Evolutionary conservation across 2,888 invertebrate genomes (phyloP).

Genomic region (Sesia bembeciformis): DNA sequence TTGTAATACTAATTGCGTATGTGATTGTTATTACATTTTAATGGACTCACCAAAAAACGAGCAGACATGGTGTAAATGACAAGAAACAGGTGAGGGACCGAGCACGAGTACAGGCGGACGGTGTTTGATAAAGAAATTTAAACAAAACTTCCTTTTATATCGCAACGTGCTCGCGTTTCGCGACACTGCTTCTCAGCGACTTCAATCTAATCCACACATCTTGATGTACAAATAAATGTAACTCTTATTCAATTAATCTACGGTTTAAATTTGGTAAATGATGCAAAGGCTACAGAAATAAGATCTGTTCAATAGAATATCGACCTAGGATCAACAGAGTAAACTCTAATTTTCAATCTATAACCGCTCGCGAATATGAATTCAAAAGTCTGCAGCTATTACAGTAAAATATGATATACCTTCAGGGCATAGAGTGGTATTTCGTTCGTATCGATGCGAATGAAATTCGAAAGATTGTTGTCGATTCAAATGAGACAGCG

Average conservation of each 20-base stretch:
- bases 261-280: no score
- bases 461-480: neutral
- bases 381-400: conserved; percentile 20
- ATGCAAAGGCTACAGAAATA: no score
- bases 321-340: conserved; percentile 16
- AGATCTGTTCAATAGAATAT: conserved; percentile 15
- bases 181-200: conserved; percentile 57
- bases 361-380: conserved; percentile 7
- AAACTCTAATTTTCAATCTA: conserved; percentile 13
- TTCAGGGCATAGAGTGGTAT: conserved; percentile 25
- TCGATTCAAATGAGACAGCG: no score
- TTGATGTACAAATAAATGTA: conserved; percentile 14
- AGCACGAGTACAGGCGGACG: conserved; percentile 45
- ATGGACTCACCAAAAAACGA: conserved; percentile 64
- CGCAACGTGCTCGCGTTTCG: conserved; percentile 69
- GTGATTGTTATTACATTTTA: neutral
- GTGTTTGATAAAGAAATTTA: conserved; percentile 69
- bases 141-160: conserved; percentile 72
- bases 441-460: conserved; percentile 11
- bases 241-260: conserved; percentile 7
- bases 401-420: conserved; percentile 31
- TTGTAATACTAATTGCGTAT: no score
- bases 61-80: conserved; percentile 53
- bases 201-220: conserved; percentile 28
- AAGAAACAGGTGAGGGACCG: conserved; percentile 36